Conservation (phyloP, 2,113 vertebrate species). For the Daubentonia madagascariensis region DNA sequence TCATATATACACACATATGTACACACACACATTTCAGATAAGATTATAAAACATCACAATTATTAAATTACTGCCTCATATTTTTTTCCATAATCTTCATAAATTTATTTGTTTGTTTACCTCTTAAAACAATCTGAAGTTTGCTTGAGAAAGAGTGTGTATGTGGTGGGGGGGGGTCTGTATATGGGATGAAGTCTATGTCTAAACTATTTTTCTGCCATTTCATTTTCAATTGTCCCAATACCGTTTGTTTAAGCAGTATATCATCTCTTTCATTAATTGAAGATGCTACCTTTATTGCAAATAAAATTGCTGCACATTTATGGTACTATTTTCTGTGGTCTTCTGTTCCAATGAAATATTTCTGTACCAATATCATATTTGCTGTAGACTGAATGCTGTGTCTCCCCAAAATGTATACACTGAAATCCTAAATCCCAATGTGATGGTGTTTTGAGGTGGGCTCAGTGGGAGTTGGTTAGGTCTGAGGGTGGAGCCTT, state of each 20-base stretch:
- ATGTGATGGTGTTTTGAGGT: neutral
- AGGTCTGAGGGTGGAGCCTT: neutral
- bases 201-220: neutral
- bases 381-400: neutral
- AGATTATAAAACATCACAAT: neutral
- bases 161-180: neutral
- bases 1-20: neutral
- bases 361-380: neutral
- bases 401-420: neutral
- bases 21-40: neutral
- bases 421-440: neutral
- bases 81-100: neutral
- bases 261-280: neutral
- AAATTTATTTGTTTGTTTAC: neutral
- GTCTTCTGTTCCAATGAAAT: neutral
- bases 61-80: neutral
- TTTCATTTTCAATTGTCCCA: neutral
- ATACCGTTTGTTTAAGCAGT: neutral
- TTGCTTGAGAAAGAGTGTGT: neutral
- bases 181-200: neutral
- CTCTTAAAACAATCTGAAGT: neutral
- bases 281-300: neutral
- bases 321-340: neutral
- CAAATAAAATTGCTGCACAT: neutral
- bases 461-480: neutral